phyloP scores from a whole-genome alignment of 1,140 invertebrate species.

The Ericerus pela region DNA sequence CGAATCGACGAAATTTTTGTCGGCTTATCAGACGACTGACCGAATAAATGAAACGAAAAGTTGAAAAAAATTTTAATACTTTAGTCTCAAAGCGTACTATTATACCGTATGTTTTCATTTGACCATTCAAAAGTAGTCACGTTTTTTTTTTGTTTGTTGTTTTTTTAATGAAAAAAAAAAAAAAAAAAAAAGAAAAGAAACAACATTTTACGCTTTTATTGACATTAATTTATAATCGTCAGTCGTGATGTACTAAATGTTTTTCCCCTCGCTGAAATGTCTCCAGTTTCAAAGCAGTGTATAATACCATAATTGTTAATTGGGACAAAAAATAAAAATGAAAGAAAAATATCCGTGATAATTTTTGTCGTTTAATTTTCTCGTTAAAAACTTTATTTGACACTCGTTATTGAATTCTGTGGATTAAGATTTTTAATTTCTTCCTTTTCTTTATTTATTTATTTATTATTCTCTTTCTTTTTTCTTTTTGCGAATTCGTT shows the following conservation, averaged over 20 bases:
- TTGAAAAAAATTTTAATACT: neutral
- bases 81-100: neutral
- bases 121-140: neutral
- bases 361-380: no score
- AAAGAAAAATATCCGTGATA: no score
- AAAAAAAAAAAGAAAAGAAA: no score
- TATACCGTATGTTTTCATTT: neutral
- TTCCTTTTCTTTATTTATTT: no score
- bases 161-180: no score
- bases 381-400: no score
- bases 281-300: neutral
- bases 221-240: slow-evolving; percentile 8
- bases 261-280: neutral
- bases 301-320: neutral
- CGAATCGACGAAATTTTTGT: neutral
- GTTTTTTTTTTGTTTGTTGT: neutral
- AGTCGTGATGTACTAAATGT: neutral
- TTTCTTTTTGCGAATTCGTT: no score
- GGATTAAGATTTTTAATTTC: no score
- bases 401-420: no score
- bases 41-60: neutral
- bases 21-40: neutral
- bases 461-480: no score
- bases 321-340: slow-evolving; percentile 3
- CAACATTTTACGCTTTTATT: no score